Base-by-base conservation (phyloP, 2,113 vertebrate genomes). In the Calcarius ornatus region DNA sequence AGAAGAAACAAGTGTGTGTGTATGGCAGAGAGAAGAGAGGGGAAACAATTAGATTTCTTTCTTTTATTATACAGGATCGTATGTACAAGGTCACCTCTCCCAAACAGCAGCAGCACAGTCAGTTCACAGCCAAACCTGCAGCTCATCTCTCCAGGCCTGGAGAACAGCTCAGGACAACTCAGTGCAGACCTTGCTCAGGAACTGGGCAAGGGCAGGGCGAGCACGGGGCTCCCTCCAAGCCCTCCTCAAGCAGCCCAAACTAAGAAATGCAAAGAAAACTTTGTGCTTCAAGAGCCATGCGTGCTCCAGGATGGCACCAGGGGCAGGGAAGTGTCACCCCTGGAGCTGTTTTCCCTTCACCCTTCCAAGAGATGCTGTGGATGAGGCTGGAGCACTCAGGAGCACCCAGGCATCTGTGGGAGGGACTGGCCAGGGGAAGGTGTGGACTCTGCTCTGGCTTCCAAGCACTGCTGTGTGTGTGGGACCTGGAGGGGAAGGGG, bases 41-140 rank as follows among this genome's bases (percentile, higher is more conserved):
- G 2, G 23, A 79, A 33, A n/a, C 69, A 66, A 30, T 47, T 85
- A 78, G 68, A 91, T 78, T 95, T 92, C 76, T 85, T 94, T 82
- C 75, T 96, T 97, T 97, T 97, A 97, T 97, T 97, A 88, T 97
- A 97, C 96, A 97, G 96, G 95, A 75, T 92, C 33, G 14, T 97
- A 97, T 97, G 81, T 97, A 97, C 97, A 97, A 95, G 94, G 90
- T 94, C 92, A 95, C 81, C 94, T 93, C 90, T 95, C 89, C 92
- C 86, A 77, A 38, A 71, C 84, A 91, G 66, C 95, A 95, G 95
- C 93, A 80, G 91, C 87, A 56, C 87, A 48, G 93, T 85, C 92
- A 90, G 95, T 87, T 91, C 96, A 84, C 28, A 92, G 90, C 94
- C 93, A 95, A 93, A 93, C 40, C 85, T 56, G 90, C 96, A 95